These are phyloP conservation scores for Ophion obscuratus DNA, from an alignment of 2,888 invertebrate species.

Conservation along the genomic window DNA sequence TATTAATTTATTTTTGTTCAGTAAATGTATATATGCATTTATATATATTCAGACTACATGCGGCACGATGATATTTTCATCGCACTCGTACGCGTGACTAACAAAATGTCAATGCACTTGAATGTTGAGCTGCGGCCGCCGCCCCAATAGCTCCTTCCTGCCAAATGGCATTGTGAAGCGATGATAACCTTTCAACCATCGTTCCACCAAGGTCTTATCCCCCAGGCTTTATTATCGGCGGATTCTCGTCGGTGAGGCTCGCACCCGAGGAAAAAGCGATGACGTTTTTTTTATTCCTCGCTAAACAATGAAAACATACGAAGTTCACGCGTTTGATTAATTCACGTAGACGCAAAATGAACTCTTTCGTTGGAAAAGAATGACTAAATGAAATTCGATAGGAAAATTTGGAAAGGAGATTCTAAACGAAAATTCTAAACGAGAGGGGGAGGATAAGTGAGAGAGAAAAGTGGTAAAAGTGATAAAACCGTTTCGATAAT, in stretches of 20 bases:
- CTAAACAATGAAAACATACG: neutral
- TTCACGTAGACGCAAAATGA: neutral
- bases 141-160: conserved; percentile 6
- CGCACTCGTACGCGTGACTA: conserved; percentile 8
- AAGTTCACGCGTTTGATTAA: neutral
- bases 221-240: conserved; percentile 25
- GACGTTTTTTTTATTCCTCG: neutral
- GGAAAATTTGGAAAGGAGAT: neutral
- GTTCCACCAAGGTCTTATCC: conserved; percentile 43
- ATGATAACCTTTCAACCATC: conserved; percentile 63
- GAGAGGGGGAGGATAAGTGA: conserved; percentile 3
- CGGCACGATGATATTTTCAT: conserved; percentile 30
- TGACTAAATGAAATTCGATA: neutral
- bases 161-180: conserved; percentile 60
- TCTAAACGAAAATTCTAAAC: neutral
- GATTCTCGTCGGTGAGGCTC: conserved; percentile 16
- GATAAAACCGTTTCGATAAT: conserved; percentile 58
- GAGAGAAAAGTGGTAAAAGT: conserved; percentile 41
- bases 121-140: neutral
- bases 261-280: neutral
- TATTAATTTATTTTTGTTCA: neutral
- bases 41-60: neutral
- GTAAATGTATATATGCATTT: neutral
- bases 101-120: conserved; percentile 64
- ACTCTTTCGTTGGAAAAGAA: neutral